Conservation (phyloP, 2,113 vertebrate genomes). For the Rhodinocichla rosea region DNA sequence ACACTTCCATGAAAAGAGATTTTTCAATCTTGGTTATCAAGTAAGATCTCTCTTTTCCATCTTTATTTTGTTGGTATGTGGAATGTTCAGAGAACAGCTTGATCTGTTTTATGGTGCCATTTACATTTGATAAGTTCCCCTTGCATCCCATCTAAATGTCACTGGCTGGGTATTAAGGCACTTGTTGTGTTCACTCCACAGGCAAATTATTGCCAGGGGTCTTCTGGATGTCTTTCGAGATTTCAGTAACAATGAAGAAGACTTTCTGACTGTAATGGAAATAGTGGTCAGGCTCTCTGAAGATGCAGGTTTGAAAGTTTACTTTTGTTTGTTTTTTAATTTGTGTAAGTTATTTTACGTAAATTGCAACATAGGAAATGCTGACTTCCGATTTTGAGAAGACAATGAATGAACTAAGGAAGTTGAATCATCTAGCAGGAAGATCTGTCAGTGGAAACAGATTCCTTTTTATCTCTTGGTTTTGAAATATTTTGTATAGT, state of each 20-base stretch:
- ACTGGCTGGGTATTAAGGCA: neutral
- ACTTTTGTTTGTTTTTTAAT: neutral
- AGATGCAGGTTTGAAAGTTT: constrained; percentile 81
- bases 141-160: neutral
- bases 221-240: constrained; percentile 85
- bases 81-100: neutral
- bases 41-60: neutral
- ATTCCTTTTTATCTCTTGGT: neutral
- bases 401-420: neutral
- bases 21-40: neutral
- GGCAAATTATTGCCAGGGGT: constrained; percentile 88
- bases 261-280: constrained; percentile 87
- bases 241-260: constrained; percentile 86
- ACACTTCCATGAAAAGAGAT: neutral
- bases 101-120: neutral
- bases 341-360: neutral
- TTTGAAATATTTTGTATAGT: neutral
- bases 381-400: neutral
- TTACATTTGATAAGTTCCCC: neutral
- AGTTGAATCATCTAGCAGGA: neutral
- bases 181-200: constrained; percentile 35
- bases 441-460: neutral
- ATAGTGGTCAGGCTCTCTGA: constrained; percentile 86
- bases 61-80: neutral
- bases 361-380: neutral